These are phyloP conservation scores for Tineola bisselliella DNA, from an alignment of 2,888 invertebrate genomes.

Conservation along the genomic window DNA sequence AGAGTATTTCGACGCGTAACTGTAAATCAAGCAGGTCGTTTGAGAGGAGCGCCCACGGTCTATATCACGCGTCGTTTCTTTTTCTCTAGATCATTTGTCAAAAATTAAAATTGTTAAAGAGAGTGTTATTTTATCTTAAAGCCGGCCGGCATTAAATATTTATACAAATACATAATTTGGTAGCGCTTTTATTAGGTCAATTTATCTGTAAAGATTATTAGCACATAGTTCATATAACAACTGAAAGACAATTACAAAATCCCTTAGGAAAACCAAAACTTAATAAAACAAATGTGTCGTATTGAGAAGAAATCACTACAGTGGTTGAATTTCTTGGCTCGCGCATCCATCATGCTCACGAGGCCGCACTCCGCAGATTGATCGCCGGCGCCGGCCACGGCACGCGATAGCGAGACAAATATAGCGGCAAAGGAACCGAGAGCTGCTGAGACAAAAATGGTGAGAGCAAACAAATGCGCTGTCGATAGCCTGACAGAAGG, in stretches of 20 bases:
- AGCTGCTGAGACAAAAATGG: constrained; percentile 52
- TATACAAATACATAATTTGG: neutral
- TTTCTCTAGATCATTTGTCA: constrained; percentile 30
- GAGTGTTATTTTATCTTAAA: neutral
- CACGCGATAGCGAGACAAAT: constrained; percentile 11
- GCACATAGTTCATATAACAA: too few species aligned
- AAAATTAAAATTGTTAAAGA: constrained; percentile 6
- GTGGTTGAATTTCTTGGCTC: neutral
- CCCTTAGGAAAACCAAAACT: neutral
- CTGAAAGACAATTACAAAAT: neutral
- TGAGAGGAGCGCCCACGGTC: constrained; percentile 21
- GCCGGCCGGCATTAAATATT: neutral
- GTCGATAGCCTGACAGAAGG: constrained; percentile 61
- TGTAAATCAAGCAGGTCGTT: constrained; percentile 20
- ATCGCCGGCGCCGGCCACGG: constrained; percentile 41
- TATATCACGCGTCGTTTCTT: constrained; percentile 30
- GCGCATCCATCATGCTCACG: constrained; percentile 54
- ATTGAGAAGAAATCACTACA: neutral
- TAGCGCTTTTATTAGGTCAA: too few species aligned
- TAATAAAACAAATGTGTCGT: constrained; percentile 13
- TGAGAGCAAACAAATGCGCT: constrained; percentile 62
- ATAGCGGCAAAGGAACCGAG: constrained; percentile 26
- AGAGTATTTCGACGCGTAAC: constrained; percentile 25
- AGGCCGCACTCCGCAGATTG: constrained; percentile 32
- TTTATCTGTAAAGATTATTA: too few species aligned